A percentile compares a stretch with the other conserved stretches of the same genome.
Conservation (phyloP, 2,797 vertebrate genomes). For the Tapirus indicus region DNA sequence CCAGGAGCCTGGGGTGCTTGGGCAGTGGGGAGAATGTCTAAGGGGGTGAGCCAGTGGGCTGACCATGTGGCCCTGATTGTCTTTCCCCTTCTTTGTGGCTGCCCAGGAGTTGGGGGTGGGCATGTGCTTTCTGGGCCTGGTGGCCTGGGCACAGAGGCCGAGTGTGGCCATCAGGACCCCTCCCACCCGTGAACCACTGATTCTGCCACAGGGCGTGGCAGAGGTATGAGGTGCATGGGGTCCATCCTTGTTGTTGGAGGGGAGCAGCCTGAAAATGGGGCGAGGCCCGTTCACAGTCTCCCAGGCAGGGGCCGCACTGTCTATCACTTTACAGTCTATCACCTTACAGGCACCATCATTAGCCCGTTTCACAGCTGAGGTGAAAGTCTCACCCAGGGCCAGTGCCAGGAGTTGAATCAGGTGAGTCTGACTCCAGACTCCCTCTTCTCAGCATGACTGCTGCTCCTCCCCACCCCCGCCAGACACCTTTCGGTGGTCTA, state of each 20-base stretch:
- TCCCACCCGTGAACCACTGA: neutral
- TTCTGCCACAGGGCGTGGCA: neutral
- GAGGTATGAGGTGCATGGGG: neutral
- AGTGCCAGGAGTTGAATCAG: neutral
- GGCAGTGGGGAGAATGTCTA: neutral
- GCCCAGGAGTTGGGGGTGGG: neutral
- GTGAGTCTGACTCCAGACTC: neutral
- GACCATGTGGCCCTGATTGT: neutral
- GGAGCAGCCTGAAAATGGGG: neutral
- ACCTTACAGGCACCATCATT: accelerated
- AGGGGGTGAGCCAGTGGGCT: neutral
- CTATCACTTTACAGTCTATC: too few species aligned
- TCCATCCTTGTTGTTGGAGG: neutral
- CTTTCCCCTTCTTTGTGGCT: neutral
- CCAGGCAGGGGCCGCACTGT: accelerated
- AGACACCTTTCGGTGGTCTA: neutral
- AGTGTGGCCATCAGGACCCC: neutral
- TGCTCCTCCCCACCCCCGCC: neutral
- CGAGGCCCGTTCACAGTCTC: neutral
- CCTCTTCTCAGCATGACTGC: neutral
- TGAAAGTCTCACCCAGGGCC: neutral
- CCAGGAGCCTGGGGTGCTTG: neutral
- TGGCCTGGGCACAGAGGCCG: neutral
- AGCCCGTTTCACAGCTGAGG: neutral
- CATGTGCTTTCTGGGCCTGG: neutral